Evolutionary conservation across 2,113 vertebrate species (phyloP), one percentile per base, ranked within the genome.

Genomic region (Coptodon rendalli): DNA sequence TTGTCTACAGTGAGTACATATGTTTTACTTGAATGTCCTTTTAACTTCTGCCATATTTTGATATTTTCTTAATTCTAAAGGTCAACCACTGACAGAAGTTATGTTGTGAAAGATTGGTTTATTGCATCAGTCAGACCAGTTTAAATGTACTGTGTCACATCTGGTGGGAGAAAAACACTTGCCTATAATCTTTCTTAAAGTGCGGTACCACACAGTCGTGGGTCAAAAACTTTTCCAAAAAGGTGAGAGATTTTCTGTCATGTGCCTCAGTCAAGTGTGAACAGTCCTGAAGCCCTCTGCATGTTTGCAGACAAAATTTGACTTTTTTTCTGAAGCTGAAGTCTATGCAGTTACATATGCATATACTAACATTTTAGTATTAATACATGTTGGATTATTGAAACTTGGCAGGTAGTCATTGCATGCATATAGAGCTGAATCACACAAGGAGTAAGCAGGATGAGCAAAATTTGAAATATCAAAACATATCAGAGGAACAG

Each of bases 1-100:
- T 11, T 87, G 54, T 48, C 31, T 96, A 59, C 97, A 96, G 98
- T 98, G 84, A 90, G 96, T 89, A 2, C 10, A 31, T 31, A 0
- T 50, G 43, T 31, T 50, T 50, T 29, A 50, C 45, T 50, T 50
- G 45, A 31, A 31, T 12, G 45, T n/a, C 16, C 34, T 3, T 66
- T 66, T 66, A 22, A 48, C 27, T 19, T 78, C 43, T 50, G 43
- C 9, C 1, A 8, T 31, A 11, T 50, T 48, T 78, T 12, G 10
- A 31, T 50, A 29, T 31, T 73, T 10, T 3, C 40, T 73, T 8
- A 43, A 0, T 0, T 50, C 43, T 50, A 78, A 78, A 78, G 9
- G 24, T 50, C 13, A 78, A 0, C 16, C 1, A 31, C 1, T 78
- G 73, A 78, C 17, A 50, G 22, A 48, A 29, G 24, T 48, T 12